A percentile compares a stretch with the other conserved stretches of the same genome.
phyloP scores from a whole-genome alignment of 2,888 invertebrate species.

The Dione vanillae region DNA sequence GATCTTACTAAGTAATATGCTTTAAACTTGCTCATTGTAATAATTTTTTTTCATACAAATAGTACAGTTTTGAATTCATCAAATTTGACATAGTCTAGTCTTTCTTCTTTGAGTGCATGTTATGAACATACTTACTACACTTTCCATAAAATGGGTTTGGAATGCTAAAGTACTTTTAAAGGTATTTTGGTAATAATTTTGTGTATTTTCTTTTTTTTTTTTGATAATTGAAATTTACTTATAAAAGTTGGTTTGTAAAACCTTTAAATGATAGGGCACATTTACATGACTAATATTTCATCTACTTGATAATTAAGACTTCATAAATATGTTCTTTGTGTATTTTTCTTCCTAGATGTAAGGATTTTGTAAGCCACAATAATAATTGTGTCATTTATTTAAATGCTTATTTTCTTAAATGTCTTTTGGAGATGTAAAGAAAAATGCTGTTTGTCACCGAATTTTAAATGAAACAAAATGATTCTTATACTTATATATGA shows the following conservation, averaged over 20 bases:
- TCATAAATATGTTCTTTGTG: conserved; percentile 16
- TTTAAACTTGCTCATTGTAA: conserved; percentile 14
- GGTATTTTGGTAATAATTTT: conserved; percentile 36
- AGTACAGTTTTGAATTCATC: conserved; percentile 15
- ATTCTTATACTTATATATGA: conserved; percentile 47
- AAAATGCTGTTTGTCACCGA: conserved; percentile 44
- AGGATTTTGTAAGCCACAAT: conserved; percentile 40
- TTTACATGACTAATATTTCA: conserved; percentile 20
- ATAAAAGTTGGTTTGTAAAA: conserved; percentile 32
- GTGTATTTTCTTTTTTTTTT: conserved; percentile 28
- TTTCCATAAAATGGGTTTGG: conserved; percentile 48
- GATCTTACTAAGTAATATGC: too few species aligned
- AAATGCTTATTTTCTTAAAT: conserved; percentile 41
- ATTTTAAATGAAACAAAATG: conserved; percentile 46
- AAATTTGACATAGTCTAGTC: conserved; percentile 28
- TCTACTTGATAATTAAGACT: background rate
- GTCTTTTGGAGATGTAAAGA: conserved; percentile 36
- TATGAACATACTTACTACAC: conserved; percentile 21
- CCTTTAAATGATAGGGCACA: conserved; percentile 14
- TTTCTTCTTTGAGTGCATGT: conserved; percentile 18
- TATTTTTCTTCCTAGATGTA: conserved; percentile 36
- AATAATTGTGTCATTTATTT: conserved; percentile 35
- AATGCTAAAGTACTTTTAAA: conserved; percentile 36
- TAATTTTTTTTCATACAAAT: background rate
- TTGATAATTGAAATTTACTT: conserved; percentile 33